phyloP scores from a whole-genome alignment of 1,140 invertebrate genomes.

The Nasonia vitripennis region DNA sequence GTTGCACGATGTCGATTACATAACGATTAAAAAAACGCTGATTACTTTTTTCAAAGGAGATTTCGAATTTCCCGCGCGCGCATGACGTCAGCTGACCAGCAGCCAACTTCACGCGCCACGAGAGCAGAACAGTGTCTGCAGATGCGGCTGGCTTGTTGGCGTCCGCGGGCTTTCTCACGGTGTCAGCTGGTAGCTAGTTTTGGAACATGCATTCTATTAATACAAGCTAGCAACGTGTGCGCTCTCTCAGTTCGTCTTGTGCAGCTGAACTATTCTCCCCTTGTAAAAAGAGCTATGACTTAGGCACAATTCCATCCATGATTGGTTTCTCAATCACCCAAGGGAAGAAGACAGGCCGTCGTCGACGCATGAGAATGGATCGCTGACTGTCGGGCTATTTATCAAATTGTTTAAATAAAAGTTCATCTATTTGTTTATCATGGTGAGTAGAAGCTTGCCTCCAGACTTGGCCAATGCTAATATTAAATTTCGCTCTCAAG shows the following conservation, averaged over 20 bases:
- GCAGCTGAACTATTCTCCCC: neutral
- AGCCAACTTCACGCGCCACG: neutral
- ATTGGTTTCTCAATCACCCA: neutral
- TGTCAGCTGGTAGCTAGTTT: slow-evolving; percentile 56
- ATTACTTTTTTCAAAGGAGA: too few relatives aligned
- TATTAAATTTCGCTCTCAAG: neutral
- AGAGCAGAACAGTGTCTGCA: neutral
- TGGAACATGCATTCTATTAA: slow-evolving; percentile 62
- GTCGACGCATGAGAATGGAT: slow-evolving; percentile 18
- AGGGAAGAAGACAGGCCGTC: neutral
- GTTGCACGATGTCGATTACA: too few relatives aligned
- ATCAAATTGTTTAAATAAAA: slow-evolving; percentile 13
- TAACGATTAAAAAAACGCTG: too few relatives aligned
- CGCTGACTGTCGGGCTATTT: neutral
- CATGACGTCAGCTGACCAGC: neutral
- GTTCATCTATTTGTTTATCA: slow-evolving; percentile 24
- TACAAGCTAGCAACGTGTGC: slow-evolving; percentile 56
- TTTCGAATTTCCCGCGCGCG: neutral
- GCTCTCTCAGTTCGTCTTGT: slow-evolving; percentile 8
- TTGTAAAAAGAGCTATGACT: slow-evolving; percentile 41
- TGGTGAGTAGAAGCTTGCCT: slow-evolving; percentile 41
- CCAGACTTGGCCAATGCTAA: neutral
- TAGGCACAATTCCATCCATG: slow-evolving; percentile 4
- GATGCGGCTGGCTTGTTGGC: neutral
- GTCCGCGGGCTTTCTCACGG: neutral